These are phyloP conservation scores for Melanogrammus aeglefinus DNA, from an alignment of 2,797 vertebrate genomes.

Conservation along the genomic window DNA sequence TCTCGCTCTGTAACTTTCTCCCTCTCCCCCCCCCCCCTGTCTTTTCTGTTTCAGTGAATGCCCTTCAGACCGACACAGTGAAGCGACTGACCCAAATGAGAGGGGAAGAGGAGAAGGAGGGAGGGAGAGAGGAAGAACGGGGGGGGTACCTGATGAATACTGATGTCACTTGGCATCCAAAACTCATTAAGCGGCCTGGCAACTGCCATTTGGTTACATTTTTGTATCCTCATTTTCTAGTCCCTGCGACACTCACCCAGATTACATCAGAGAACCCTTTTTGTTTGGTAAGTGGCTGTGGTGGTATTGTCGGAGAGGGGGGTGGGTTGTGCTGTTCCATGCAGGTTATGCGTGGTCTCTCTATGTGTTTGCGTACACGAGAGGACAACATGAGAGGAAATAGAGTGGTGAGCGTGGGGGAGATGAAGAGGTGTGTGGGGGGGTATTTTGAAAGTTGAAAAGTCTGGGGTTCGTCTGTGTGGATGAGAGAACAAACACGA, in stretches of 20 bases:
- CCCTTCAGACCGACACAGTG: slow-evolving; percentile 46
- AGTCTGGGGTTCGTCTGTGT: not conserved
- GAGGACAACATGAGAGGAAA: slow-evolving; percentile 22
- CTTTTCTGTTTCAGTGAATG: slow-evolving; percentile 21
- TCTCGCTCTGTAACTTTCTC: not conserved
- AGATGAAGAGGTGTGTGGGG: not conserved
- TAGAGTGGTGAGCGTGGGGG: slow-evolving; percentile 1
- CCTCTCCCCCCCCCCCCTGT: slow-evolving; percentile 37
- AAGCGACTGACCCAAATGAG: slow-evolving; percentile 66
- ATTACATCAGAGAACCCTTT: slow-evolving; percentile 25
- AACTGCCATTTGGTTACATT: slow-evolving; percentile 55
- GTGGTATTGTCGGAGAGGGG: not conserved
- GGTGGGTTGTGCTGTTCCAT: not conserved
- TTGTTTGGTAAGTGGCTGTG: not conserved
- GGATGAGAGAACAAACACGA: not conserved
- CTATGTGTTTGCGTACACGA: not conserved
- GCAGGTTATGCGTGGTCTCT: not conserved
- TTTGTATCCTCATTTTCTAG: not conserved
- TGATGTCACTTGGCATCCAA: slow-evolving; percentile 61
- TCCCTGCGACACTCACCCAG: slow-evolving; percentile 9
- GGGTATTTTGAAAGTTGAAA: not conserved
- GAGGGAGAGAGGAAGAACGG: slow-evolving; percentile 31
- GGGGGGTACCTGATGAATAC: slow-evolving; percentile 52
- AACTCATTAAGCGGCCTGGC: slow-evolving; percentile 73
- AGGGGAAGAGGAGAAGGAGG: slow-evolving; percentile 24